phyloP scores from a whole-genome alignment of 2,888 invertebrate genomes.

The Petrolisthes cinctipes region DNA sequence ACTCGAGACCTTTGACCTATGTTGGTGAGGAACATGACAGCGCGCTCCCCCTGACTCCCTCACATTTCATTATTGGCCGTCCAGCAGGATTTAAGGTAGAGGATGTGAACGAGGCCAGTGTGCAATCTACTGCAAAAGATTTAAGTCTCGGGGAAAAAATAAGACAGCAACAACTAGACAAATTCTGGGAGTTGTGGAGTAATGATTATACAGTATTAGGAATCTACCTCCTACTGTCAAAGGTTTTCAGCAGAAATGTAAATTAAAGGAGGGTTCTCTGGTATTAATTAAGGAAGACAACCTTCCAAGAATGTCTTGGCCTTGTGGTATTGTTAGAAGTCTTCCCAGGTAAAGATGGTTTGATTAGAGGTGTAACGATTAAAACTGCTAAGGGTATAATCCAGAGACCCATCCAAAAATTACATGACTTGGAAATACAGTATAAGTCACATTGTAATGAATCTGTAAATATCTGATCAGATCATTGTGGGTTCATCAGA shows the following conservation, averaged over 20 bases:
- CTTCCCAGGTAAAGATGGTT: slow-evolving; percentile 27
- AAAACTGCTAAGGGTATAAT: slow-evolving; percentile 18
- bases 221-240: slow-evolving; percentile 7
- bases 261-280: not conserved
- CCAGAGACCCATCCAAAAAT: not conserved
- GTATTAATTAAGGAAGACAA: slow-evolving; percentile 12
- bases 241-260: not conserved
- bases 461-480: not conserved
- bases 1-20: slow-evolving; percentile 69
- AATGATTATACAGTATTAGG: slow-evolving; percentile 18
- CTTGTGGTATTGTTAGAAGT: not conserved
- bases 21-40: slow-evolving; percentile 43
- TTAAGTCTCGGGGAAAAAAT: not conserved
- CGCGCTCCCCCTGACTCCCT: slow-evolving; percentile 49
- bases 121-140: not conserved
- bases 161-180: not conserved
- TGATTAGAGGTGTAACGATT: slow-evolving; percentile 26
- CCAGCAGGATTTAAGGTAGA: slow-evolving; percentile 9
- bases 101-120: not conserved
- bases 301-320: not conserved
- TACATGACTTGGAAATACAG: slow-evolving; percentile 29
- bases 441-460: not conserved
- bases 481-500: not conserved
- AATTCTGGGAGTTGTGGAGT: not conserved
- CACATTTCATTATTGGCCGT: slow-evolving; percentile 53